Evolutionary conservation across 2,888 invertebrate genomes (phyloP).

Genomic region (Melanophora roralis): DNA sequence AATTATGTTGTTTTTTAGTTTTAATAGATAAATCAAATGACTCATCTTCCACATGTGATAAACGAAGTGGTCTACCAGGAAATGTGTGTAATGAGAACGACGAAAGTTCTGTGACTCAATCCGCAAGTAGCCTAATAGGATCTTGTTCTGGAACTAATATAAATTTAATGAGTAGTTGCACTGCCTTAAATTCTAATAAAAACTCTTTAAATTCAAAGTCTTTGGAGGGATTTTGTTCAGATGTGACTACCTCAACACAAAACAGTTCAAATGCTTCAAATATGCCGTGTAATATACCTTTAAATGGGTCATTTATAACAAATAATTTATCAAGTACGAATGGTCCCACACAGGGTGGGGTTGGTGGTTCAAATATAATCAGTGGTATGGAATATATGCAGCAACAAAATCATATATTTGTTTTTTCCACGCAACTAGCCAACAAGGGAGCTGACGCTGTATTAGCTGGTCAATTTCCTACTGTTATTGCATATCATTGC

Average conservation of each 20-base stretch:
- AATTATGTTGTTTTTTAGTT: neutral
- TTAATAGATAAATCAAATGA: constrained; percentile 42
- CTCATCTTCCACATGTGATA: constrained; percentile 38
- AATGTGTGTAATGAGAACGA: constrained; percentile 42
- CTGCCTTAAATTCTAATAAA: constrained; percentile 25
- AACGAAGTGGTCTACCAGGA: constrained; percentile 12
- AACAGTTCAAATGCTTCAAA: constrained; percentile 36
- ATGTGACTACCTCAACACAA: constrained; percentile 21
- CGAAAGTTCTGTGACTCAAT: constrained; percentile 43
- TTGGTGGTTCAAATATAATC: constrained; percentile 29
- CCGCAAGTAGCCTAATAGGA: constrained; percentile 51
- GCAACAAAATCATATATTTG: constrained; percentile 98
- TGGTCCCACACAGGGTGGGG: constrained; percentile 34
- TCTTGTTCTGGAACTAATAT: constrained; percentile 63
- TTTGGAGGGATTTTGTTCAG: constrained; percentile 39
- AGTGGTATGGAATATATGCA: constrained; percentile 83
- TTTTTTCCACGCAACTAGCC: constrained; percentile 95
- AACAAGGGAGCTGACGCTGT: constrained; percentile 97
- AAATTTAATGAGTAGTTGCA: constrained; percentile 39
- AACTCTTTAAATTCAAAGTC: constrained; percentile 45
- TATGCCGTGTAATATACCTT: constrained; percentile 34
- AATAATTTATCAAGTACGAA: constrained; percentile 43
- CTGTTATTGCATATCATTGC: constrained; percentile 96
- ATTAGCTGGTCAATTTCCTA: constrained; percentile 90
- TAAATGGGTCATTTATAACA: constrained; percentile 41